phyloP scores from a whole-genome alignment of 2,797 vertebrate species.

The Sebastes miniatus region DNA sequence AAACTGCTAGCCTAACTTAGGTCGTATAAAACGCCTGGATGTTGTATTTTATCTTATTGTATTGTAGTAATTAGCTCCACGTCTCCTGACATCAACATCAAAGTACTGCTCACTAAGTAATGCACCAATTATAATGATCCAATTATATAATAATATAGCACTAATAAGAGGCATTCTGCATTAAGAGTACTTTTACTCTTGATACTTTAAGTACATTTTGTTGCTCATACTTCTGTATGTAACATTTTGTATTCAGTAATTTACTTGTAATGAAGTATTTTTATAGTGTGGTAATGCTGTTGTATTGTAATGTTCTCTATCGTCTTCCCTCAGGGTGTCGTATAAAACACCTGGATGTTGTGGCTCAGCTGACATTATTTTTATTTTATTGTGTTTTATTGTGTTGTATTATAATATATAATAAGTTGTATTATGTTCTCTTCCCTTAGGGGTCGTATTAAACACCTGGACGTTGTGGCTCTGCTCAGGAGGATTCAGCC shows the following conservation, averaged over 20 bases:
- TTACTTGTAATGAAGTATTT: not conserved
- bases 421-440: not conserved
- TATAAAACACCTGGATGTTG: not conserved
- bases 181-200: not conserved
- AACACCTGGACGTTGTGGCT: constrained; percentile 95
- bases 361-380: no score
- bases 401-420: not conserved
- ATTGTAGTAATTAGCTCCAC: no score
- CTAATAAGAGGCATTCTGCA: not conserved
- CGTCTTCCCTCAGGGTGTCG: not conserved
- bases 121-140: no score
- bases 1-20: not conserved
- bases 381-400: not conserved
- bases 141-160: no score
- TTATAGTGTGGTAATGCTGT: not conserved
- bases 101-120: no score
- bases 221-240: not conserved
- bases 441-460: constrained; percentile 90
- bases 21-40: no score
- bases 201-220: not conserved
- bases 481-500: constrained; percentile 95
- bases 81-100: no score
- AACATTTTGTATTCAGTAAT: not conserved
- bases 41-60: no score
- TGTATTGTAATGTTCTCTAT: not conserved